Percentiles rank a stretch among this genome's conserved stretches.
These are phyloP conservation scores for Pampus argenteus DNA, from an alignment of 2,797 vertebrate species.

Conservation along the genomic window DNA sequence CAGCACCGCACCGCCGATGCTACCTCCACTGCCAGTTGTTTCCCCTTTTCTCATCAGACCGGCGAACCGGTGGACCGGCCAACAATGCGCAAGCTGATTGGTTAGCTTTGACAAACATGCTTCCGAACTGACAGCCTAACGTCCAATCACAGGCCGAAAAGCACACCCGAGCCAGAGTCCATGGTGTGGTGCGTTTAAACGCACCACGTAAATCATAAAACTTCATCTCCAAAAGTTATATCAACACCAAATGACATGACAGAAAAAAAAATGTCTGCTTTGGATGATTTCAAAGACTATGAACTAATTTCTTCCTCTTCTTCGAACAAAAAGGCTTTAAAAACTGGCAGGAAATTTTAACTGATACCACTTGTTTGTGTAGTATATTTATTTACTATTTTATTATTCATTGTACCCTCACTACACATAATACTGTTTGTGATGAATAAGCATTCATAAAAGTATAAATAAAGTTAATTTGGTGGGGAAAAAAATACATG, in stretches of 20 bases:
- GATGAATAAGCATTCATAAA: no score
- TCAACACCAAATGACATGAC: background rate
- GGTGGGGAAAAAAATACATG: background rate
- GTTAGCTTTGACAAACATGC: conserved; percentile 29
- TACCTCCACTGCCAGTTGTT: conserved; percentile 52
- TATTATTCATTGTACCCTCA: no score
- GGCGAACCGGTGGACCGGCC: conserved; percentile 68
- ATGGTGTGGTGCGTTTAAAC: conserved; percentile 23
- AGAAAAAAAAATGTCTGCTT: background rate
- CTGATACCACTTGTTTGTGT: background rate
- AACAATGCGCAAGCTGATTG: conserved; percentile 74
- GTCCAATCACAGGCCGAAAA: conserved; percentile 69
- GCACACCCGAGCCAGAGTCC: background rate
- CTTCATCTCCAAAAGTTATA: background rate
- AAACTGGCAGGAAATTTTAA: no score
- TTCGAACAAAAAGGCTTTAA: no score
- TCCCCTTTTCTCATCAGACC: conserved; percentile 62
- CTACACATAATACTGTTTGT: background rate
- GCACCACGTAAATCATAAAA: conserved; percentile 18
- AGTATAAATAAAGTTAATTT: background rate
- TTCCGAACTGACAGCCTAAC: conserved; percentile 56
- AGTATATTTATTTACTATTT: background rate
- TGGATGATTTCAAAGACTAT: no score
- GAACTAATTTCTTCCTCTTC: no score
- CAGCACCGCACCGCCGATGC: conserved; percentile 41